A percentile compares a stretch with the other conserved stretches of the same genome.
Evolutionary conservation across 1,140 invertebrate genomes (phyloP).

Genomic region (Platyscapa corneri): DNA sequence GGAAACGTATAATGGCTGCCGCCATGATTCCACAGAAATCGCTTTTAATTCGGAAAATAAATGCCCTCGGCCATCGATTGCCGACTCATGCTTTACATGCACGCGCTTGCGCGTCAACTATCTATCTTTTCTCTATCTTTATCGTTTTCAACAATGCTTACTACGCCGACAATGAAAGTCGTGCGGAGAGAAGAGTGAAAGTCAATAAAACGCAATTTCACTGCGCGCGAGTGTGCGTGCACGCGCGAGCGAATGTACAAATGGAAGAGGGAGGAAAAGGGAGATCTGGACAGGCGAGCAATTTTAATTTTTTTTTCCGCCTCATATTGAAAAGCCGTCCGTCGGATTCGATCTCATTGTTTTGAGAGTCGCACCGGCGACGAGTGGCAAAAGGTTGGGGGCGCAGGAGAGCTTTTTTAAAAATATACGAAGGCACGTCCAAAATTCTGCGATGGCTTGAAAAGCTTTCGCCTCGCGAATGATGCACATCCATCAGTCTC

Average conservation of each 20-base stretch:
- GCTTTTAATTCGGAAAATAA: slow-evolving; percentile 39
- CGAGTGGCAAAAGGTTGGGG: slow-evolving; percentile 16
- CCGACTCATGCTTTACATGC: no score
- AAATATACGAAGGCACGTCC: slow-evolving; percentile 14
- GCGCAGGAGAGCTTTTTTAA: slow-evolving; percentile 14
- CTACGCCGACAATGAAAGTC: slow-evolving; percentile 17
- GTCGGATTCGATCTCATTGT: slow-evolving; percentile 49
- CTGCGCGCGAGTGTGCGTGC: slow-evolving; percentile 16
- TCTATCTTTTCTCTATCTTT: not conserved
- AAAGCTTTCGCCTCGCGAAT: slow-evolving; percentile 30
- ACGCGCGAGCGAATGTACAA: not conserved
- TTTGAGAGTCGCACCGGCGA: slow-evolving; percentile 33
- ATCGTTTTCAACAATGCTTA: slow-evolving; percentile 12
- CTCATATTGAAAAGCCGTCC: not conserved
- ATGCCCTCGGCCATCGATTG: not conserved
- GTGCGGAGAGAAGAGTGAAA: slow-evolving; percentile 17
- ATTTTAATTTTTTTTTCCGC: slow-evolving; percentile 39
- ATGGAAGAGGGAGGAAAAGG: not conserved
- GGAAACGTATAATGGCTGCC: not conserved
- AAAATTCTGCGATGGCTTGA: slow-evolving; percentile 30
- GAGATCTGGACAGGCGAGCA: slow-evolving; percentile 18
- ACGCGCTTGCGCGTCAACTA: not conserved
- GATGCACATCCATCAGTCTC: not conserved
- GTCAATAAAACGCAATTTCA: slow-evolving; percentile 51
- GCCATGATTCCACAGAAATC: slow-evolving; percentile 16